Percentiles rank a stretch among this genome's conserved stretches.
phyloP scores from a whole-genome alignment of 2,797 vertebrate genomes.

The Gouania willdenowi region DNA sequence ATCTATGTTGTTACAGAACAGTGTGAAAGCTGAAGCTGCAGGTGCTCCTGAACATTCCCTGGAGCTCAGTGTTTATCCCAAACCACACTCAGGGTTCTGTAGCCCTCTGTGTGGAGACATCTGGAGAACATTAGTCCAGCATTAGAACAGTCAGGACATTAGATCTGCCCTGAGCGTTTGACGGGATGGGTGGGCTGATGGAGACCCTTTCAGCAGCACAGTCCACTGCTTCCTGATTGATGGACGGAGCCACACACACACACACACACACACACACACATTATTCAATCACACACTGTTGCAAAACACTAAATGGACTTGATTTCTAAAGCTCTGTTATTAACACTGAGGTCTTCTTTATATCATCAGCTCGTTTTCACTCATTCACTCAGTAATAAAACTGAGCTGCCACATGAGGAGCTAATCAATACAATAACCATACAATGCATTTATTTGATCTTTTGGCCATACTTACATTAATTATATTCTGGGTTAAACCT shows the following conservation, averaged over 20 bases:
- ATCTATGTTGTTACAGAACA: no score
- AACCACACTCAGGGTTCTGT: conserved; percentile 32
- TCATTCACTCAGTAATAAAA: no score
- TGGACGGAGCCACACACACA: conserved; percentile 57
- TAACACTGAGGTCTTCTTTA: no score
- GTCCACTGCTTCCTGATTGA: conserved; percentile 71
- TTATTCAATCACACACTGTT: conserved; percentile 35
- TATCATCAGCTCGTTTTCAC: no score
- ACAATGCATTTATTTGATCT: no score
- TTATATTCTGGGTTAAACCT: no score
- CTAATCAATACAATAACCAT: no score
- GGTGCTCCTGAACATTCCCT: conserved; percentile 60
- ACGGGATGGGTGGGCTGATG: conserved; percentile 78
- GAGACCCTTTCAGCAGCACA: conserved; percentile 71
- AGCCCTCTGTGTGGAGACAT: conserved; percentile 62
- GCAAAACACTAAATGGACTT: conserved; percentile 19
- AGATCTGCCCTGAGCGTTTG: conserved; percentile 74
- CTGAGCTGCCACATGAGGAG: no score
- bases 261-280: conserved; percentile 46
- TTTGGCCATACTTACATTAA: no score
- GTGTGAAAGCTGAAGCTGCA: no score
- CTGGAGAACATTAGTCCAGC: conserved; percentile 77
- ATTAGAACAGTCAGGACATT: conserved; percentile 76
- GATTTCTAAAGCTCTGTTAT: background rate
- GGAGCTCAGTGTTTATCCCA: conserved; percentile 36